Conservation (phyloP, 2,113 vertebrate species). For the Phocoena phocoena region DNA sequence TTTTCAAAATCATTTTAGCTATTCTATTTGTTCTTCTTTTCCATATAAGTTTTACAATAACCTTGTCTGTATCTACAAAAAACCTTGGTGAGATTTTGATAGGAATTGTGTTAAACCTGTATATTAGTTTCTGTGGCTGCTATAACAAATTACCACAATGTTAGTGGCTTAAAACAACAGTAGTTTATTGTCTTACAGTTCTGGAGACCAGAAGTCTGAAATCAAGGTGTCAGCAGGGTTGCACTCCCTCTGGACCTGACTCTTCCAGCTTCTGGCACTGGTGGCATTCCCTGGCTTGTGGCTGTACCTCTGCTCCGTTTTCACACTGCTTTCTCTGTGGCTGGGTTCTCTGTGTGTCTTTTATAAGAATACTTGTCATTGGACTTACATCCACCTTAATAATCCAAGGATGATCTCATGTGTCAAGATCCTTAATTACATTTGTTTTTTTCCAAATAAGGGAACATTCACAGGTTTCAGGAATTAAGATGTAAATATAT, state of each 20-base stretch:
- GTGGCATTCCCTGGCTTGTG: not conserved
- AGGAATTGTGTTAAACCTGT: not conserved
- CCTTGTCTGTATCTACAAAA: not conserved
- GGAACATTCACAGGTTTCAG: not conserved
- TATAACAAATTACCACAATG: not conserved
- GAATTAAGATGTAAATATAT: not conserved
- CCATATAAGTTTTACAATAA: not conserved
- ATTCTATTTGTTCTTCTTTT: not conserved
- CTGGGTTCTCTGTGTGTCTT: not conserved
- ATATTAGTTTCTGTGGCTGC: not conserved
- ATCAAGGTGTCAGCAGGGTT: not conserved
- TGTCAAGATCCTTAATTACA: not conserved
- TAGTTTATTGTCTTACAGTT: not conserved
- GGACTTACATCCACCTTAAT: not conserved
- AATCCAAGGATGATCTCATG: not conserved
- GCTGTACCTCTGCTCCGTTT: not conserved
- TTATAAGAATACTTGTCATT: not conserved
- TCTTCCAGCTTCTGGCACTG: not conserved
- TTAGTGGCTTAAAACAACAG: not conserved
- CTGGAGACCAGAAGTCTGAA: not conserved
- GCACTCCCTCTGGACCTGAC: not conserved
- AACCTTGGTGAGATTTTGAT: constrained; percentile 7
- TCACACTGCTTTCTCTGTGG: not conserved
- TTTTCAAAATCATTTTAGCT: not conserved
- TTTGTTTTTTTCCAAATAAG: not conserved